Conservation (phyloP, 2,113 vertebrate genomes). For the Furnarius figulus region DNA sequence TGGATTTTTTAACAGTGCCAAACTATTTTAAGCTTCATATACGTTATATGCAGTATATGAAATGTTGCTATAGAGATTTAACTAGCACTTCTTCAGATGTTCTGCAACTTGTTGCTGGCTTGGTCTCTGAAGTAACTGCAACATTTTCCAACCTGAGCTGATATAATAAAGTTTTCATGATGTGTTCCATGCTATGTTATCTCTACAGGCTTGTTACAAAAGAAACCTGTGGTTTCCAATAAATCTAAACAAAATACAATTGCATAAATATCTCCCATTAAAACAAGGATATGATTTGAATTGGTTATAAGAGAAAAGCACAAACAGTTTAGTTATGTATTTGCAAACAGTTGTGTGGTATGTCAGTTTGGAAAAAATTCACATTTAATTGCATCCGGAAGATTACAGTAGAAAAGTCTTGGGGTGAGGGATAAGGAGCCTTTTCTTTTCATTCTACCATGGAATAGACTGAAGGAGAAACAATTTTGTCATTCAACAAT, state of each 20-base stretch:
- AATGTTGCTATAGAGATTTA: not conserved
- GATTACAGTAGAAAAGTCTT: constrained; percentile 3
- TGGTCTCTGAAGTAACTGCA: not conserved
- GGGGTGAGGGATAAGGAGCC: not conserved
- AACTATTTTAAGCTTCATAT: not conserved
- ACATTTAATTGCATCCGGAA: not conserved
- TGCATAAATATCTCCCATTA: not conserved
- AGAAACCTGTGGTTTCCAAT: constrained; percentile 42
- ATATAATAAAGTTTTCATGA: not conserved
- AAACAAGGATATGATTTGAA: not conserved
- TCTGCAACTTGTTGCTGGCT: not conserved
- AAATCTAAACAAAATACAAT: not conserved
- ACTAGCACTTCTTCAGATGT: not conserved
- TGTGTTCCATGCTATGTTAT: not conserved
- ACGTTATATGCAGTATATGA: not conserved
- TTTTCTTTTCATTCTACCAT: constrained; percentile 52
- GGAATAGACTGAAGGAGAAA: not conserved
- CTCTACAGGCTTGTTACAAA: not conserved
- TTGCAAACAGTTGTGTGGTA: not conserved
- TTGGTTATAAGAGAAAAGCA: not conserved
- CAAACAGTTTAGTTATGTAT: not conserved
- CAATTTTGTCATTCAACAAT: not conserved
- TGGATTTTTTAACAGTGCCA: not conserved
- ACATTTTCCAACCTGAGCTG: not conserved
- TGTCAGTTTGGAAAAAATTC: not conserved